Evolutionary conservation across 2,797 vertebrate genomes (phyloP).

Genomic region (Tiaroga cobitis): DNA sequence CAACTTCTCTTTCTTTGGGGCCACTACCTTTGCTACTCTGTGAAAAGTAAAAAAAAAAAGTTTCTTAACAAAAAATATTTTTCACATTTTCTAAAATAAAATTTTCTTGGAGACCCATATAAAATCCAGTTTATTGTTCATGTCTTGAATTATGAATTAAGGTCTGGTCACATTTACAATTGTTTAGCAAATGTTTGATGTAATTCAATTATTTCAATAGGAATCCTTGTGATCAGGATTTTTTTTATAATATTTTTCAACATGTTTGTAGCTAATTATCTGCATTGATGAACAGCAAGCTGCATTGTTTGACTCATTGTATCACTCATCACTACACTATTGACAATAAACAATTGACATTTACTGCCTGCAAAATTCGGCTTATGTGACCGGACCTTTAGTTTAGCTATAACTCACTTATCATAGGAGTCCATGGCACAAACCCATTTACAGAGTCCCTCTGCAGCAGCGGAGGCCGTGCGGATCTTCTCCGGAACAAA

Average conservation of each 20-base stretch:
- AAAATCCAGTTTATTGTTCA: background rate
- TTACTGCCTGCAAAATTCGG: background rate
- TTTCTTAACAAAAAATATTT: background rate
- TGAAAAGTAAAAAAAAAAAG: conserved; percentile 40
- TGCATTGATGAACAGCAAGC: background rate
- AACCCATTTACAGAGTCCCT: conserved; percentile 92
- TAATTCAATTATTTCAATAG: background rate
- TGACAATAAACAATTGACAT: background rate
- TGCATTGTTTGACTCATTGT: background rate
- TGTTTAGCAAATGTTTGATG: background rate
- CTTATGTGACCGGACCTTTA: background rate
- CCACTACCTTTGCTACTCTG: conserved; percentile 89
- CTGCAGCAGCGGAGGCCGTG: conserved; percentile 89
- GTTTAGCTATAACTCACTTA: conserved; percentile 73
- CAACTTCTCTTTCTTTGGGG: conserved; percentile 88
- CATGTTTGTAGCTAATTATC: background rate
- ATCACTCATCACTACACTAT: background rate
- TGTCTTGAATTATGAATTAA: background rate
- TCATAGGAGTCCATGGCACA: conserved; percentile 91
- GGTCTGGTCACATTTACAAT: background rate
- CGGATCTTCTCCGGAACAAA: conserved; percentile 92
- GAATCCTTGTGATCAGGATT: background rate
- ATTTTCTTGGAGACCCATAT: background rate
- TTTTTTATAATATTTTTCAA: background rate
- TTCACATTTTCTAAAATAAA: background rate